Evolutionary conservation across 2,113 vertebrate species (phyloP), one percentile per base, ranked within the genome.

Genomic region (Athene noctua): DNA sequence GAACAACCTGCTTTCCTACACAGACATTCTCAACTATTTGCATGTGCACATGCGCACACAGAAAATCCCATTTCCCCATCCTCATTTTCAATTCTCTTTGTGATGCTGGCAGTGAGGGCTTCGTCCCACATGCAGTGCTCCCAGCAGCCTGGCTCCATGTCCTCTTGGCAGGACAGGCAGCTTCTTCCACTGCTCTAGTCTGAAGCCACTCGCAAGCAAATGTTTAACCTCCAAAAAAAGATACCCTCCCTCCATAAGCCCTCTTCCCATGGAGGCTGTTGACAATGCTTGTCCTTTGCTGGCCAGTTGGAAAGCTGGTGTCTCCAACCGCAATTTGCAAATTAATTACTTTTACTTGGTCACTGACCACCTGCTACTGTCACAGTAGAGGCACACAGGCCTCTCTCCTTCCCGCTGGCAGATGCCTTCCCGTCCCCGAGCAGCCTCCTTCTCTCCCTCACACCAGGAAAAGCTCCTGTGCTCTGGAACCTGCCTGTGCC

Each of bases 11-110:
- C 67, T 71, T 59, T 21, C 42, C 51, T 86, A n/a, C 25, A 67
- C 57, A 79, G 44, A 40, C 36, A 20, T 55, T 61, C 77, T 74
- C 66, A 86, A 62, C 42, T 65, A 58, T 32, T 81, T 0, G 0
- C 18, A 26, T 4, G 34, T 44, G 49, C 32, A 46, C 20, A 25
- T 25, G 22, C 7, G 2, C 34, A 25, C 58, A 85, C 40, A 47
- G 54, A 85, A 86, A 87, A 87, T 85, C 68, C 58, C 61, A 79
- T 32, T 84, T 91, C 92, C 59, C 54, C 6, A 10, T 55, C 63
- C 57, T 90, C 29, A 54, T 92, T 95, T 94, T 62, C 74, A 67
- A 27, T 94, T 94, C 65, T 92, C 40, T 92, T 84, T 92, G 52
- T 58, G 47, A 59, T 67, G 23, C 38, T 89, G 2, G 1, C 46